Evolutionary conservation across 2,888 invertebrate species (phyloP).

Genomic region (Polietes domitor): DNA sequence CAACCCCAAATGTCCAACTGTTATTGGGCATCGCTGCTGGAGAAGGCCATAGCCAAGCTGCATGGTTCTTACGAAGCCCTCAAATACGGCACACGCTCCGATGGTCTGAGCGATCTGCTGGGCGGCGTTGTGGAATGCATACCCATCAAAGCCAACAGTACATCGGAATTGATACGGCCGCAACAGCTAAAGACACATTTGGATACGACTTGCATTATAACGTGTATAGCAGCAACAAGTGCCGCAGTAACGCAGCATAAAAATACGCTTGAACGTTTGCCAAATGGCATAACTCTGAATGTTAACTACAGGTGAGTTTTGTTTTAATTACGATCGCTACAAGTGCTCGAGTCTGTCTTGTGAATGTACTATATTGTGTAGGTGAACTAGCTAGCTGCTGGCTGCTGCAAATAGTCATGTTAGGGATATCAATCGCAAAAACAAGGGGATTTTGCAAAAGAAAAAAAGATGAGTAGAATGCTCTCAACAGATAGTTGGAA

Average conservation of each 20-base stretch:
- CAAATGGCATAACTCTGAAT: constrained; percentile 87
- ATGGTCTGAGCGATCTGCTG: constrained; percentile 93
- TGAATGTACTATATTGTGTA: constrained; percentile 4
- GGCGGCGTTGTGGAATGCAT: constrained; percentile 94
- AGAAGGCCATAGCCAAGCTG: constrained; percentile 97
- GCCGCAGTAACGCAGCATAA: constrained; percentile 81
- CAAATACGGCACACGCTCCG: constrained; percentile 93
- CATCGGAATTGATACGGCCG: constrained; percentile 84
- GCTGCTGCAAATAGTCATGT: not conserved
- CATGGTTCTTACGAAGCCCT: constrained; percentile 96
- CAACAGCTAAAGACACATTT: constrained; percentile 86
- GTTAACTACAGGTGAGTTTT: constrained; percentile 85
- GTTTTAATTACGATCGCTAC: not conserved
- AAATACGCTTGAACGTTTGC: constrained; percentile 84
- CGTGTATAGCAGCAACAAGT: constrained; percentile 83
- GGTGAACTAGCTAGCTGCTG: constrained; percentile 21
- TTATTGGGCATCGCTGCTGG: constrained; percentile 93
- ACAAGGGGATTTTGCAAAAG: too few species aligned
- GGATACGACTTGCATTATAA: constrained; percentile 92
- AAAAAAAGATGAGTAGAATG: too few species aligned
- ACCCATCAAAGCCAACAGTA: constrained; percentile 83
- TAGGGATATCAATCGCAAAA: too few species aligned
- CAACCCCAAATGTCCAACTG: constrained; percentile 91
- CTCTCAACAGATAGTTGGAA: too few species aligned
- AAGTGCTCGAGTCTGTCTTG: not conserved